Evolutionary conservation across 2,888 invertebrate species (phyloP).

Genomic region (Pseudococcus longispinus): DNA sequence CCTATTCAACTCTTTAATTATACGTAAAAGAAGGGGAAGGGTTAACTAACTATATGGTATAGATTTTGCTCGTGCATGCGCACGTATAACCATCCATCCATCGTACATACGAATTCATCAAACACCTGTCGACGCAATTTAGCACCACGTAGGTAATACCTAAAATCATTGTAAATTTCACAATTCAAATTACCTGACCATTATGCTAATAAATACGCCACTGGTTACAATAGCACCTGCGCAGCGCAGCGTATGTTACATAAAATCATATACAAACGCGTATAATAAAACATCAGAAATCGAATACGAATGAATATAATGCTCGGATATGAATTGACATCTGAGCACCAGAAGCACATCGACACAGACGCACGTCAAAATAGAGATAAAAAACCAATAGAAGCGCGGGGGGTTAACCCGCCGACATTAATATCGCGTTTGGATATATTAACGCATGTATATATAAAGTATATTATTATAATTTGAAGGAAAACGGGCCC

Average conservation of each 20-base stretch:
- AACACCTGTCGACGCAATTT: constrained; percentile 34
- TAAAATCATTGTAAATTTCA: constrained; percentile 32
- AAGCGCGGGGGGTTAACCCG: background rate
- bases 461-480: constrained; percentile 41
- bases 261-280: background rate
- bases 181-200: constrained; percentile 30
- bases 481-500: constrained; percentile 43
- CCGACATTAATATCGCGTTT: constrained; percentile 37
- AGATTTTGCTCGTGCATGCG: background rate
- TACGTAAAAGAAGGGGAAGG: background rate
- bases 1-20: background rate
- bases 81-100: background rate
- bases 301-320: background rate
- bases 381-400: background rate
- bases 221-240: constrained; percentile 22
- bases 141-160: constrained; percentile 14
- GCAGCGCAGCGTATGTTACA: background rate
- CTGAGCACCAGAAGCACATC: background rate
- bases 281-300: background rate
- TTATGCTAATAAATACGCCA: constrained; percentile 39
- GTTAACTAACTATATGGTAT: background rate
- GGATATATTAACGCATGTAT: constrained; percentile 31
- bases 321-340: background rate
- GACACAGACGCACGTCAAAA: background rate
- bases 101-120: background rate